phyloP scores from a whole-genome alignment of 2,888 invertebrate genomes.

The Dryococelus australis region DNA sequence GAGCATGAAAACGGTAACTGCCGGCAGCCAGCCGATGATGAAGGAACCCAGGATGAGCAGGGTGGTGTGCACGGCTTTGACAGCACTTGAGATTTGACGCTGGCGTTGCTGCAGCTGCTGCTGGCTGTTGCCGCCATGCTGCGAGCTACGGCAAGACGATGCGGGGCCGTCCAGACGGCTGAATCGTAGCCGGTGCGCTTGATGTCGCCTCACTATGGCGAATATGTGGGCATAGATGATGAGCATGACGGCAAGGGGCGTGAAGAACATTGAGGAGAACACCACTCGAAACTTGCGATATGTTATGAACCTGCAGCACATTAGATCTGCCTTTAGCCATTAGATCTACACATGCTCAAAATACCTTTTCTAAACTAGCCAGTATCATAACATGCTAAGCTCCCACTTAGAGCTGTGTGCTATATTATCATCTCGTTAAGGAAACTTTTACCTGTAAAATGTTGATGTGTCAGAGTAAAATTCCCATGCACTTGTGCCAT shows the following conservation, averaged over 20 bases:
- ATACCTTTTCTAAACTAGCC: too few relatives aligned
- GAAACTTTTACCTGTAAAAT: too few relatives aligned
- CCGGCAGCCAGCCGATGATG: constrained; percentile 69
- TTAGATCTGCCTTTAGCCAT: too few relatives aligned
- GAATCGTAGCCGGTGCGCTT: constrained; percentile 59
- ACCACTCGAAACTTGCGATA: constrained; percentile 60
- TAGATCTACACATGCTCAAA: too few relatives aligned
- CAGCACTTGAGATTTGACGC: constrained; percentile 40
- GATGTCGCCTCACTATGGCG: constrained; percentile 64
- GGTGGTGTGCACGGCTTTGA: constrained; percentile 68
- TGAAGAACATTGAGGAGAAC: constrained; percentile 64
- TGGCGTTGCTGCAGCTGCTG: constrained; percentile 21
- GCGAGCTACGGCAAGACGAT: neutral
- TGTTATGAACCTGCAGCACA: constrained; percentile 57
- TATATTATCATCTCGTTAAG: too few relatives aligned
- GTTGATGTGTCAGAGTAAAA: too few relatives aligned
- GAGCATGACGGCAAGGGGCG: constrained; percentile 66
- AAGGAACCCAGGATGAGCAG: constrained; percentile 67
- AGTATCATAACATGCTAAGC: too few relatives aligned
- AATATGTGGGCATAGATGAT: constrained; percentile 69
- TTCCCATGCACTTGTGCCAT: too few relatives aligned
- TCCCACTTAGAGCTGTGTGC: too few relatives aligned
- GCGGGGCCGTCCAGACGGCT: constrained; percentile 50
- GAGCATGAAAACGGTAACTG: constrained; percentile 64
- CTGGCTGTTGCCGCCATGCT: neutral